Conservation (phyloP, 30 jellyfish, hydroid and myxozoan species). For the Catostylus mosaicus region DNA sequence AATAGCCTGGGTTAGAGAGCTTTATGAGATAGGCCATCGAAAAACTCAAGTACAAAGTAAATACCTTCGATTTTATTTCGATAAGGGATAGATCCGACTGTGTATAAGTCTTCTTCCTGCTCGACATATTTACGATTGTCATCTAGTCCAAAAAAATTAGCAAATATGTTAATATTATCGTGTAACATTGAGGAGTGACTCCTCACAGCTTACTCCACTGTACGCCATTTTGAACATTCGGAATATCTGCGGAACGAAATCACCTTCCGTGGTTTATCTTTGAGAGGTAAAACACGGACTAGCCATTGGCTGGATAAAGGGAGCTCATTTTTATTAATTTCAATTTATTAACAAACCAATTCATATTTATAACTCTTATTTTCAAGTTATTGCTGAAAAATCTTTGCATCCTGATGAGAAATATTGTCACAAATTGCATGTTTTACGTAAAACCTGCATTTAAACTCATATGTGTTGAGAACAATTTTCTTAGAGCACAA, state of each 20-base stretch:
- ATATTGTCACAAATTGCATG: no score
- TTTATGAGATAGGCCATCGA: conserved; percentile 41
- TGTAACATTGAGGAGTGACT: not conserved
- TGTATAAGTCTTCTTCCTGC: conserved; percentile 84
- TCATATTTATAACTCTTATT: not conserved
- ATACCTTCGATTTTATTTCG: conserved; percentile 98
- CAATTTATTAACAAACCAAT: no score
- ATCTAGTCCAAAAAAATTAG: not conserved
- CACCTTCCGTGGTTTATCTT: conserved; percentile 54
- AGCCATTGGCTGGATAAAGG: no score
- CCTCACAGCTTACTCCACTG: not conserved
- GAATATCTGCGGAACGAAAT: conserved; percentile 15
- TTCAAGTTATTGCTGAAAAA: not conserved
- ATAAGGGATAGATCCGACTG: conserved; percentile 90
- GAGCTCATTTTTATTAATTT: no score
- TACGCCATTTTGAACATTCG: conserved; percentile 40
- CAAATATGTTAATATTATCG: not conserved
- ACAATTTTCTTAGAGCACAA: no score
- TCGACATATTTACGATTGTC: conserved; percentile 65
- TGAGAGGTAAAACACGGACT: conserved; percentile 6
- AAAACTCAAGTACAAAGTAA: not conserved
- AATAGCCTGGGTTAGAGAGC: no score
- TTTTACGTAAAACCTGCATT: not conserved
- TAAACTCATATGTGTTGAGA: no score
- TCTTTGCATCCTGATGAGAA: no score